Conservation (phyloP, 2,113 vertebrate genomes). For the Laticauda laticaudata region DNA sequence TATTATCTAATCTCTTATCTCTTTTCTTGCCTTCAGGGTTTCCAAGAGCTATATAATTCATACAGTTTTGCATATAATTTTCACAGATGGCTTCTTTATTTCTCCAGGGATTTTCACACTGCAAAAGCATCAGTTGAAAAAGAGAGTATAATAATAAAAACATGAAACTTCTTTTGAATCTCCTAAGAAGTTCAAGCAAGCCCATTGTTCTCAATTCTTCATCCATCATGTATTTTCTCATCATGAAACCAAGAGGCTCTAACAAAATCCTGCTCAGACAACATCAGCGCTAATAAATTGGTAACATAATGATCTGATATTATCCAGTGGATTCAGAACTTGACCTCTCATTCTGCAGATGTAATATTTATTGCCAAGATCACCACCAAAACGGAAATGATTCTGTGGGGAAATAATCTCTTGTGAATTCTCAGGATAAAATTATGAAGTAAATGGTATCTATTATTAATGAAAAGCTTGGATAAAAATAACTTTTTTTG, state of each 20-base stretch:
- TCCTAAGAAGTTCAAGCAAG: conserved; percentile 18
- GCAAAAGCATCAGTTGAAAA: not conserved
- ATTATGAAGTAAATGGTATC: not conserved
- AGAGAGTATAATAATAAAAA: conserved; percentile 17
- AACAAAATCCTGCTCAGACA: not conserved
- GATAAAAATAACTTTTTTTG: not conserved
- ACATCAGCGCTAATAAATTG: conserved; percentile 22
- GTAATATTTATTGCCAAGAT: not conserved
- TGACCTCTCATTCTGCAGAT: not conserved
- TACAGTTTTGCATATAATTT: not conserved
- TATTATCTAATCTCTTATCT: not conserved
- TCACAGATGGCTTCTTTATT: not conserved
- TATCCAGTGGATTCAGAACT: not conserved
- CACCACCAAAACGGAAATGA: not conserved
- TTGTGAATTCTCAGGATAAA: not conserved
- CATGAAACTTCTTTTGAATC: not conserved
- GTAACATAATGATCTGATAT: not conserved
- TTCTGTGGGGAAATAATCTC: not conserved
- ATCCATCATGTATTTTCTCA: not conserved
- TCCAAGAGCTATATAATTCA: not conserved
- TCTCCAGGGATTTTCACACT: not conserved
- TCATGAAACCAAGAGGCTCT: conserved; percentile 8
- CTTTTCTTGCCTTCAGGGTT: not conserved
- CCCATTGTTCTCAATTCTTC: not conserved
- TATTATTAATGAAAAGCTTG: not conserved